These are phyloP conservation scores for Echeneis naucrates DNA, from an alignment of 2,797 vertebrate species.

Conservation along the genomic window DNA sequence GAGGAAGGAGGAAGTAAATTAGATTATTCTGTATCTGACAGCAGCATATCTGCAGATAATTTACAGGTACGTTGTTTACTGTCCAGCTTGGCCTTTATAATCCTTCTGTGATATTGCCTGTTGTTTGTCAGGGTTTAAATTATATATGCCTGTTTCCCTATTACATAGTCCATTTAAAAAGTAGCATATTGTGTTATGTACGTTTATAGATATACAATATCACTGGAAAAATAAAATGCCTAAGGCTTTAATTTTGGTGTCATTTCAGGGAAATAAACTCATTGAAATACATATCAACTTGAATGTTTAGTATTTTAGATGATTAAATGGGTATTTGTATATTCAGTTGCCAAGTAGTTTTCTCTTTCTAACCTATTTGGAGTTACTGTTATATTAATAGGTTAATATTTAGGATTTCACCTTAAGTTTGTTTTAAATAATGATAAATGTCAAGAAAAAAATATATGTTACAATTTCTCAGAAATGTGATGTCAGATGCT, in stretches of 20 bases:
- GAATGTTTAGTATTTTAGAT: too few species aligned
- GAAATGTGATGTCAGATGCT: too few species aligned
- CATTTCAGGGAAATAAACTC: background rate
- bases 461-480: too few species aligned
- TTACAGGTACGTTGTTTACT: constrained; percentile 49
- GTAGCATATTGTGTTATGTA: background rate
- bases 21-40: constrained; percentile 28
- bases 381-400: background rate
- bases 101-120: constrained; percentile 29
- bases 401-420: background rate
- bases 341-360: too few species aligned
- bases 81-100: constrained; percentile 30
- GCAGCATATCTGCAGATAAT: constrained; percentile 29
- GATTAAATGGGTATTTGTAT: too few species aligned
- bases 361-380: too few species aligned
- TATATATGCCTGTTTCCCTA: too few species aligned
- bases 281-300: background rate
- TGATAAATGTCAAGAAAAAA: background rate
- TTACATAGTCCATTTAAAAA: background rate
- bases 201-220: background rate
- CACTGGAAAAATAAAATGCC: background rate
- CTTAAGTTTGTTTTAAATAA: background rate
- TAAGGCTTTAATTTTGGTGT: background rate
- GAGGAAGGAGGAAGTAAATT: constrained; percentile 56
- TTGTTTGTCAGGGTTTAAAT: constrained; percentile 26